These are phyloP conservation scores for Mellilla xanthometata DNA, from an alignment of 2,888 invertebrate species.

Conservation along the genomic window DNA sequence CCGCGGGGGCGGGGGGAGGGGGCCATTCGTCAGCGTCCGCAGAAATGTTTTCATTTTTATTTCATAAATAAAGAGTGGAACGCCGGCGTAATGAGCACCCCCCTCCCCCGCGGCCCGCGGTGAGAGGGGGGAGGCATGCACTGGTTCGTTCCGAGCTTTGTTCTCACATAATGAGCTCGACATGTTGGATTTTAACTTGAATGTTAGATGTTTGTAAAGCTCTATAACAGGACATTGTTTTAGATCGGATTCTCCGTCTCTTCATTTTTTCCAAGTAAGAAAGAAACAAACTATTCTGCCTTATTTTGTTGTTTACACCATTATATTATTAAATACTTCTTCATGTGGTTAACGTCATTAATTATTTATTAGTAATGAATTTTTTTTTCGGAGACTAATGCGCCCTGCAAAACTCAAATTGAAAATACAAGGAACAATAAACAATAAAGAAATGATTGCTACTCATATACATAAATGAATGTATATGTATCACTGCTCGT, in stretches of 20 bases:
- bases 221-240: not conserved
- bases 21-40: slow-evolving; percentile 69
- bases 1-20: slow-evolving; percentile 16
- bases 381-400: no score
- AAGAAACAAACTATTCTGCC: no score
- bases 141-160: slow-evolving; percentile 18
- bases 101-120: not conserved
- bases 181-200: not conserved
- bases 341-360: no score
- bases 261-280: no score
- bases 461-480: no score
- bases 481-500: no score
- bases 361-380: no score
- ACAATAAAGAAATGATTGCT: no score
- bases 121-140: not conserved
- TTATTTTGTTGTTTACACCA: no score
- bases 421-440: no score
- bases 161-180: slow-evolving; percentile 6
- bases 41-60: slow-evolving; percentile 81
- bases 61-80: slow-evolving; percentile 76
- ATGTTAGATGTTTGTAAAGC: not conserved
- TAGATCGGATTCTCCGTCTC: slow-evolving; percentile 1
- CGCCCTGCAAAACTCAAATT: no score
- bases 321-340: no score
- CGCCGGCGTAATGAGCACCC: slow-evolving; percentile 62